A percentile compares a stretch with the other conserved stretches of the same genome.
Evolutionary conservation across 2,113 vertebrate species (phyloP).

Genomic region (Elachura formosa): DNA sequence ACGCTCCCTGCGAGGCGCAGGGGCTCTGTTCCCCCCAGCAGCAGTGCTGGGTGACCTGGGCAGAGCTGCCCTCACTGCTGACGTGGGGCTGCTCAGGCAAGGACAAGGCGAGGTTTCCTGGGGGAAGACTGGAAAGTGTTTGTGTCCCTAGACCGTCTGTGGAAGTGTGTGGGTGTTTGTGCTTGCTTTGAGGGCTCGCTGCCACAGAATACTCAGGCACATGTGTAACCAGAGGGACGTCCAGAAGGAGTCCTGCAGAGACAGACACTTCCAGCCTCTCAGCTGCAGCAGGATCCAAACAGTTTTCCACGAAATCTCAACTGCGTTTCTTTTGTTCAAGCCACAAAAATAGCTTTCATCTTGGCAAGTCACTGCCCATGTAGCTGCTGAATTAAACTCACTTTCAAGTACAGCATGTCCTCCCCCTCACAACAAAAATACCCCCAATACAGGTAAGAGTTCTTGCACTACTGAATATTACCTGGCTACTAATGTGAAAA

Average conservation of each 20-base stretch:
- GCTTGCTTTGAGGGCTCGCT: background rate
- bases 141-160: constrained; percentile 17
- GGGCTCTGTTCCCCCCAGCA: background rate
- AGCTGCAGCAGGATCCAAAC: background rate
- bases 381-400: background rate
- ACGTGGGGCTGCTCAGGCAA: background rate
- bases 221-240: background rate
- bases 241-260: background rate
- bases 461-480: background rate
- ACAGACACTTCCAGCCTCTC: background rate
- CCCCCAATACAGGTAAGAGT: background rate
- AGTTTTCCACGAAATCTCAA: background rate
- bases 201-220: constrained; percentile 15
- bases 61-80: background rate
- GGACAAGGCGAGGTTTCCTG: background rate
- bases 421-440: background rate
- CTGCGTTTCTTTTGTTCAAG: background rate
- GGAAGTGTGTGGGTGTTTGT: background rate
- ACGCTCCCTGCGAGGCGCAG: accelerated
- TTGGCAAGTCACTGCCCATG: background rate
- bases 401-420: background rate
- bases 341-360: background rate
- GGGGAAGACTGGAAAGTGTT: background rate
- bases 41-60: background rate
- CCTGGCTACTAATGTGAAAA: background rate